These are phyloP conservation scores for Sternotherus odoratus DNA, from an alignment of 2,797 vertebrate genomes.

Conservation along the genomic window DNA sequence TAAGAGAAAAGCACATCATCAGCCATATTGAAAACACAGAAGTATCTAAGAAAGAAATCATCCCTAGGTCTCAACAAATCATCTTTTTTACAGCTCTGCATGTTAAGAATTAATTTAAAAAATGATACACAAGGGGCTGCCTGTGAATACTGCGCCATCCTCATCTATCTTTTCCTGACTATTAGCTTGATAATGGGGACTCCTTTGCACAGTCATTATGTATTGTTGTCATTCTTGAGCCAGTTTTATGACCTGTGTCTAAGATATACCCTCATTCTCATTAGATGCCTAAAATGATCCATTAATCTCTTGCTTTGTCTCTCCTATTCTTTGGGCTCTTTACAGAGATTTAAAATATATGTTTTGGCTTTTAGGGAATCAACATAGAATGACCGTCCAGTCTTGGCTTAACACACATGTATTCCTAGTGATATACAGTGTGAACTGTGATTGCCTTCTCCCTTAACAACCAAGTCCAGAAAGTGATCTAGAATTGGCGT, in stretches of 20 bases:
- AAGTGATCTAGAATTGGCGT: not conserved
- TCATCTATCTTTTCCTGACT: slow-evolving; percentile 77
- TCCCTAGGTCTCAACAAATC: slow-evolving; percentile 51
- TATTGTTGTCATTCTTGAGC: slow-evolving; percentile 73
- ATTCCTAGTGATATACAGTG: not conserved
- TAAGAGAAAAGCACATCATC: slow-evolving; percentile 37
- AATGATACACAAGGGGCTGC: slow-evolving; percentile 65
- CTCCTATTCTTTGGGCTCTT: not conserved
- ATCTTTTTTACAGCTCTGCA: slow-evolving; percentile 36
- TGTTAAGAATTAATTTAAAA: slow-evolving; percentile 65
- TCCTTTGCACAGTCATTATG: slow-evolving; percentile 66
- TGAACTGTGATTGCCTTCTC: not conserved
- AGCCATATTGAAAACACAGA: slow-evolving; percentile 42
- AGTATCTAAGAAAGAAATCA: slow-evolving; percentile 29
- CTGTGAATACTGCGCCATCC: slow-evolving; percentile 48
- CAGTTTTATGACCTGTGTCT: slow-evolving; percentile 77
- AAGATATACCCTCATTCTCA: slow-evolving; percentile 59
- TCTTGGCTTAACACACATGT: not conserved
- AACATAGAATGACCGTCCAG: not conserved
- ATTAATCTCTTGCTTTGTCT: slow-evolving; percentile 56
- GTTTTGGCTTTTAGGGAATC: not conserved
- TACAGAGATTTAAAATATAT: not conserved
- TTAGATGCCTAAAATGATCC: slow-evolving; percentile 68
- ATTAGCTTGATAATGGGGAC: slow-evolving; percentile 75
- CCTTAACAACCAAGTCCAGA: not conserved